These are phyloP conservation scores for Dermatemys mawii DNA, from an alignment of 2,113 vertebrate species.

Conservation along the genomic window DNA sequence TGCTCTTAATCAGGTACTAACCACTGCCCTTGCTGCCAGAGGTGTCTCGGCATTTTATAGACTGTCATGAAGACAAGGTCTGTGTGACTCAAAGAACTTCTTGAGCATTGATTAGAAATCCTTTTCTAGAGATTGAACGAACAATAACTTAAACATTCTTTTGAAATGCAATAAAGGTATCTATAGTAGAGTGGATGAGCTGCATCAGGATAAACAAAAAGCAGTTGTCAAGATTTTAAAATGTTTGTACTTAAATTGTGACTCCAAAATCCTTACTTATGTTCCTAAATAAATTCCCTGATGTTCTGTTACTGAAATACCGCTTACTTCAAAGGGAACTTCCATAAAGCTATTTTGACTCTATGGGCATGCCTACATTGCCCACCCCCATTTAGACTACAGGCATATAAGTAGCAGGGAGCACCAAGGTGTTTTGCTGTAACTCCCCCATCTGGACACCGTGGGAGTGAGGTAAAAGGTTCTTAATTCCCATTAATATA, in stretches of 20 bases:
- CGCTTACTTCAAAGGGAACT: background rate
- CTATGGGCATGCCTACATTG: background rate
- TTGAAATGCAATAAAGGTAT: background rate
- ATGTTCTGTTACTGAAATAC: background rate
- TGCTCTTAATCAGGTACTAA: background rate
- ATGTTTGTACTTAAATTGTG: rapidly evolving
- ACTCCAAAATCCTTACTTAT: background rate
- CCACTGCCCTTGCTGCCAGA: background rate
- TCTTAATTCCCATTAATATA: background rate
- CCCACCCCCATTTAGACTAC: background rate
- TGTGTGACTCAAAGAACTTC: background rate
- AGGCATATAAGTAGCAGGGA: background rate
- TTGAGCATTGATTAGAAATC: background rate
- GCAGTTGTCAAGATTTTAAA: background rate
- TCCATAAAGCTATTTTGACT: conserved; percentile 2
- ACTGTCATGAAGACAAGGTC: background rate
- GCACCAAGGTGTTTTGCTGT: background rate
- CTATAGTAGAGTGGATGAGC: background rate
- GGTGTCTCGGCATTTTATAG: rapidly evolving
- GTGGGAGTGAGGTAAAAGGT: background rate
- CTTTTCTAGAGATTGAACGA: background rate
- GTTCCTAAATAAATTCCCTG: background rate
- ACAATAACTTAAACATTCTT: background rate
- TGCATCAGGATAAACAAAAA: background rate
- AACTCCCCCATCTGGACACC: background rate